These are phyloP conservation scores for Aphelinus certus DNA, from an alignment of 1,140 invertebrate species.

Conservation along the genomic window DNA sequence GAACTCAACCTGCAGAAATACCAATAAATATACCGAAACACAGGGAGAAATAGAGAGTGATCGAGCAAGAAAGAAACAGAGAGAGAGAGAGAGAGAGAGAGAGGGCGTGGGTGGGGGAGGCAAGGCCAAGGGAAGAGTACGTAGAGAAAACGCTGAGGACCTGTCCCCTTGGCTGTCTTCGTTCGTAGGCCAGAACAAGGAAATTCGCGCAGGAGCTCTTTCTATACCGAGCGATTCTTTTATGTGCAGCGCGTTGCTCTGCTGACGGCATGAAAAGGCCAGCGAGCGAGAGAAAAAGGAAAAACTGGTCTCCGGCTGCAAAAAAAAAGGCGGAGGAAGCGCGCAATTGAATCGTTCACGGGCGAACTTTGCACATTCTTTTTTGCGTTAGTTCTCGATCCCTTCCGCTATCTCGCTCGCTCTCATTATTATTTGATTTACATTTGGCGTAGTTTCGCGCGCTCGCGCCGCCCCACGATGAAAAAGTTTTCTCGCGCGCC, in stretches of 20 bases:
- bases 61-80: too few relatives aligned
- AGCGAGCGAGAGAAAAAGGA: background rate
- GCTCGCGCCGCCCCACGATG: background rate
- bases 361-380: conserved; percentile 3
- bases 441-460: conserved; percentile 23
- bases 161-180: background rate
- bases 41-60: too few relatives aligned
- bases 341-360: conserved; percentile 30
- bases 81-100: too few relatives aligned
- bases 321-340: background rate
- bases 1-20: too few relatives aligned
- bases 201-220: conserved; percentile 2
- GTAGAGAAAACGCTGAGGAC: background rate
- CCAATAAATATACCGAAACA: too few relatives aligned
- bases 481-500: conserved; percentile 19
- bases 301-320: background rate
- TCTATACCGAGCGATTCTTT: conserved; percentile 25
- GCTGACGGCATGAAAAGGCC: conserved; percentile 10
- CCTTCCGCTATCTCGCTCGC: background rate
- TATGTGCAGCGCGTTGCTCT: conserved; percentile 1
- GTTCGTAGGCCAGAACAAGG: background rate
- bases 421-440: conserved; percentile 40
- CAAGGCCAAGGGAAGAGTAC: background rate
- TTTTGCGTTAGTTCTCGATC: conserved; percentile 10
- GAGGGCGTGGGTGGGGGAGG: too few relatives aligned